Percentiles rank a stretch among this genome's conserved stretches.
These are phyloP conservation scores for Pleuronectes platessa DNA, from an alignment of 2,113 vertebrate genomes.

Conservation along the genomic window DNA sequence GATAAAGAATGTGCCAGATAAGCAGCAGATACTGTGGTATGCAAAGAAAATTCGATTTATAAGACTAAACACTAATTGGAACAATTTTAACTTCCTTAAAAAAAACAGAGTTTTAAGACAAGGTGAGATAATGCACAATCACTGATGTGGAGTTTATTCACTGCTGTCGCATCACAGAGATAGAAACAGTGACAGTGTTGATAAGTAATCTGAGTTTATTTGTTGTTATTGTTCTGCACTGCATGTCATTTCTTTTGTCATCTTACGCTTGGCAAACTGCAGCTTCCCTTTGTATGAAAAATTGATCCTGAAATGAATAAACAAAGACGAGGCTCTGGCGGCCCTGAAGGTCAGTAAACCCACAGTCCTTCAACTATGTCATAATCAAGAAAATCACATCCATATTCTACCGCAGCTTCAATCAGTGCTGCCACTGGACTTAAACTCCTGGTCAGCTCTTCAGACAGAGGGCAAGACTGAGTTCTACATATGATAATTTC, in stretches of 20 bases:
- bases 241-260: slow-evolving; percentile 47
- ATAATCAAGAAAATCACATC: slow-evolving; percentile 1
- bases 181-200: neutral
- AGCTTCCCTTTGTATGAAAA: slow-evolving; percentile 17
- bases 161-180: slow-evolving; percentile 19
- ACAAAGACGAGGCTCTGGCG: slow-evolving; percentile 10
- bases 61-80: neutral
- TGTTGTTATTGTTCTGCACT: slow-evolving; percentile 22
- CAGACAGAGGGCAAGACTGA: neutral
- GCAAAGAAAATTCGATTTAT: slow-evolving; percentile 12
- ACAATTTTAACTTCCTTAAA: slow-evolving; percentile 15
- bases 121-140: slow-evolving; percentile 7
- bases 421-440: neutral
- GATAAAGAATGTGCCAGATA: slow-evolving; percentile 34
- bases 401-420: slow-evolving; percentile 28
- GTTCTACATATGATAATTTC: neutral
- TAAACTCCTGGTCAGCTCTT: neutral
- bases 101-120: slow-evolving; percentile 5
- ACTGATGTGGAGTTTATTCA: slow-evolving; percentile 2
- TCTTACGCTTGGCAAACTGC: slow-evolving; percentile 26
- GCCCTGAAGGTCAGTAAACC: slow-evolving; percentile 31
- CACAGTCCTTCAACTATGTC: neutral
- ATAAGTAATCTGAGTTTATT: slow-evolving; percentile 26
- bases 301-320: slow-evolving; percentile 41
- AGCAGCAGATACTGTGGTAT: slow-evolving; percentile 4